Evolutionary conservation across 1,140 invertebrate genomes (phyloP), one percentile per base, ranked within the genome.

Genomic region (Harlomillsia oculata): DNA sequence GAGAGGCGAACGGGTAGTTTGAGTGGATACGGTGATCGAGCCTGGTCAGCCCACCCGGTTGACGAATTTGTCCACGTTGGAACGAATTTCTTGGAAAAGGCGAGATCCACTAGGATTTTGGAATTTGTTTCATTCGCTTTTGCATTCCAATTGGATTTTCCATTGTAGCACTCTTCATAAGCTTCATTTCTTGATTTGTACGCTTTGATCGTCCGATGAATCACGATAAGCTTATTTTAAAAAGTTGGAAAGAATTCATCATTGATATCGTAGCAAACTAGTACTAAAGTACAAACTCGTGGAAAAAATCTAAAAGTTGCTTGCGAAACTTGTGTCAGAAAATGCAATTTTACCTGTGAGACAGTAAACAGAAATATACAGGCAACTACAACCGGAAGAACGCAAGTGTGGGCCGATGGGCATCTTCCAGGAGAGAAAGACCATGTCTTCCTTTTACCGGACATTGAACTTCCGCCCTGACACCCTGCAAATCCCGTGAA

Each of bases 291-390:
- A 23, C 26, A 23, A 4, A 11, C 9, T 45, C 23, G 4, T 11
- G 21, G 5, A 21, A 20, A 11, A 45, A 20, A 23, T 26, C 6
- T 11, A 9, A 25, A 23, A 23, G 21, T 28, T 20, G 11, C 18
- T 26, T 23, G 5, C 5, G 6, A 18, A 45, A 5, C n/a, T 34
- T 9, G 11, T 25, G 11, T 20, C 23, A 26, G 11, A 13, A 21
- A 45, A 11, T 23, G 4, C 26, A 45, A 28, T 45, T 6, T 6
- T 44, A 62, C 60, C 51, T 62, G 56, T 43, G 44, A 44, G 36
- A 62, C 50, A 6, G 60, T 58, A 37, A 62, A 58, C 20, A 48
- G 41, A 40, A 62, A 58, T 6, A 62, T 62, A 41, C 54, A 58
- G 13, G 51, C 44, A 23, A 62, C 60, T 32, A 62, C 60, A 8